Evolutionary conservation across 2,797 vertebrate species (phyloP).

Genomic region (Muraenolepis orangiensis): DNA sequence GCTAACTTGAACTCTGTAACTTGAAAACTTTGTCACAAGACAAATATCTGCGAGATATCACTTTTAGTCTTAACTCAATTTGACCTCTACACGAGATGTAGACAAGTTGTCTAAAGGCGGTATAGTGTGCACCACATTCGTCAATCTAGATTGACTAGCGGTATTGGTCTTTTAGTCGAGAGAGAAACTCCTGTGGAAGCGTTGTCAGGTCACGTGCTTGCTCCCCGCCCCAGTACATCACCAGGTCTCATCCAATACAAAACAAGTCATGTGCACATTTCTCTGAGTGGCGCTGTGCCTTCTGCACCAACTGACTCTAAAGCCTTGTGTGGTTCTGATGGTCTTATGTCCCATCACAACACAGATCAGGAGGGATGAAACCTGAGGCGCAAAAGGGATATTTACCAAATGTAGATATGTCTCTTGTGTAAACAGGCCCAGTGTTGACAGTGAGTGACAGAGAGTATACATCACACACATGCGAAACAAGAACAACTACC

Average conservation of each 20-base stretch:
- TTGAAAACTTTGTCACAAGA: no score
- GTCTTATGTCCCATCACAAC: no score
- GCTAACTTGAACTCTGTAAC: no score
- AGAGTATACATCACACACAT: not conserved
- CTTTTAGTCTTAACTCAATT: no score
- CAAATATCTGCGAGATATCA: no score
- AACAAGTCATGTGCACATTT: not conserved
- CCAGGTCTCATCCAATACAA: not conserved
- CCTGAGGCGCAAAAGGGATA: no score
- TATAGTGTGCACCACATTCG: not conserved
- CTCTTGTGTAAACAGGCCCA: not conserved
- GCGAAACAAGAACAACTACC: no score
- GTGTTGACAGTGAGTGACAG: not conserved
- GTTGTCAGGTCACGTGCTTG: not conserved
- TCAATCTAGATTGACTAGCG: not conserved
- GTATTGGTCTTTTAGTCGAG: not conserved
- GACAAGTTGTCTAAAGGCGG: not conserved
- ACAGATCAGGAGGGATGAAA: no score
- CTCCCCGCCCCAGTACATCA: not conserved
- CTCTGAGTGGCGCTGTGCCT: not conserved
- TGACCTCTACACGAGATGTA: not conserved
- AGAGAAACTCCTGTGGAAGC: not conserved
- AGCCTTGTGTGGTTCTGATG: no score
- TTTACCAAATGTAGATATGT: not conserved
- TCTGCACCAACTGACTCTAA: not conserved